Evolutionary conservation across 2,888 invertebrate species (phyloP).

Genomic region (Aelia acuminata): DNA sequence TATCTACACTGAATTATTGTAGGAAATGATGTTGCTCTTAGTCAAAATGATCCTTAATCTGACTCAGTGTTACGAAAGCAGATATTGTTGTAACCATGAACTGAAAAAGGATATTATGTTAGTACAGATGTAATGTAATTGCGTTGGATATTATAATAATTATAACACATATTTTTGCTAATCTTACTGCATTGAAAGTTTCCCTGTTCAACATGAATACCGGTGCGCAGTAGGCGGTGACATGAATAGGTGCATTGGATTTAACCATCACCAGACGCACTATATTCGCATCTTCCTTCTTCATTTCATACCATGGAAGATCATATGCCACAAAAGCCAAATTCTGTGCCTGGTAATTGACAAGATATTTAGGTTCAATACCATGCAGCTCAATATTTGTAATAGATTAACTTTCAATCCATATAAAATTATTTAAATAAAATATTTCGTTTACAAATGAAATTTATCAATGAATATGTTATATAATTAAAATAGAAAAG

Average conservation of each 20-base stretch:
- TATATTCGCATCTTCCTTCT: background rate
- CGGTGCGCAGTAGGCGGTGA: background rate
- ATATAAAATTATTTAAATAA: too few relatives aligned
- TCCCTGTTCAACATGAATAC: slow-evolving; percentile 27
- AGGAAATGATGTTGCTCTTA: too few relatives aligned
- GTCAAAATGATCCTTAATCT: slow-evolving; percentile 16
- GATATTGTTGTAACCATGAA: background rate
- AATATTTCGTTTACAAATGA: too few relatives aligned
- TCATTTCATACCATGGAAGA: slow-evolving; percentile 27
- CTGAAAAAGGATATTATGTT: slow-evolving; percentile 4
- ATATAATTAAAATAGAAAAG: too few relatives aligned
- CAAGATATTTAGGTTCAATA: background rate
- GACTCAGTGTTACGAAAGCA: background rate
- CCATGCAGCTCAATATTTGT: background rate
- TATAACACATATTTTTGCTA: background rate
- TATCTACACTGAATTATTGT: too few relatives aligned
- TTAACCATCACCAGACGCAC: background rate
- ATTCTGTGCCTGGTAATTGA: background rate
- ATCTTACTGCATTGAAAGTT: background rate
- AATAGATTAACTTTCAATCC: too few relatives aligned
- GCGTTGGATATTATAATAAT: background rate
- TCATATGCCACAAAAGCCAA: background rate
- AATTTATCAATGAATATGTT: too few relatives aligned
- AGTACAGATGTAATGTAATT: background rate
- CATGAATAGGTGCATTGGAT: background rate